A percentile compares a stretch with the other conserved stretches of the same genome.
These are phyloP conservation scores for Aspidiotus rigidus DNA, from an alignment of 2,888 invertebrate species.

Conservation along the genomic window DNA sequence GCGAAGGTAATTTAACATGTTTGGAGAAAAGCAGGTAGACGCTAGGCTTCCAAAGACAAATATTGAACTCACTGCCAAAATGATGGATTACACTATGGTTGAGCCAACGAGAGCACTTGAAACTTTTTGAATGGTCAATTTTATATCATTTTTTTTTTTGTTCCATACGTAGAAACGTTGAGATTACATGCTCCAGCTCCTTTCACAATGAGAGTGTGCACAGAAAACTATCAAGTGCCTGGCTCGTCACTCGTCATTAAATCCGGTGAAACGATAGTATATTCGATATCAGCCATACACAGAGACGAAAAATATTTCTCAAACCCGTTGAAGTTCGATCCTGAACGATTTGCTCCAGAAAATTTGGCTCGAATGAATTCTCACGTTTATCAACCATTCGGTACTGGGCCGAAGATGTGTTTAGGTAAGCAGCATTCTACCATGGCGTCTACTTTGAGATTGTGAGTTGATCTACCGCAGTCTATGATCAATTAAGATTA, in stretches of 20 bases:
- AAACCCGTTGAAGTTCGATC: slow-evolving; percentile 54
- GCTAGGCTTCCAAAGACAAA: too few species aligned
- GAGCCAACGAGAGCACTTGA: too few species aligned
- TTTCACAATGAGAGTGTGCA: slow-evolving; percentile 42
- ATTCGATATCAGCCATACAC: slow-evolving; percentile 52
- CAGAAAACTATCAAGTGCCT: slow-evolving; percentile 40
- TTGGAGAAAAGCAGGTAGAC: too few species aligned
- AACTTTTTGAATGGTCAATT: too few species aligned
- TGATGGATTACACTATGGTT: too few species aligned
- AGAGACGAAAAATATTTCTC: slow-evolving; percentile 53
- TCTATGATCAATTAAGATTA: too few species aligned
- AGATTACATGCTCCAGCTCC: slow-evolving; percentile 37
- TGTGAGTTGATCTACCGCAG: too few species aligned
- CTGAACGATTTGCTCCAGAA: slow-evolving; percentile 51
- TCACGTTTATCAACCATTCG: slow-evolving; percentile 51
- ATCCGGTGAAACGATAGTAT: slow-evolving; percentile 44
- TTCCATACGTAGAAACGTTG: slow-evolving; percentile 30
- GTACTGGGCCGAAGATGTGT: slow-evolving; percentile 52
- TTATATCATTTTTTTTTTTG: not conserved
- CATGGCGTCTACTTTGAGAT: too few species aligned
- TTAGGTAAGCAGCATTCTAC: slow-evolving; percentile 44
- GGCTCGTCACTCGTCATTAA: slow-evolving; percentile 35
- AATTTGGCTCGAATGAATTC: slow-evolving; percentile 48
- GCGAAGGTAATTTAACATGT: too few species aligned
- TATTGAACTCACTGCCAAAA: too few species aligned